Conservation (phyloP, 2,888 invertebrate species). For the Catotricha subobsoleta region DNA sequence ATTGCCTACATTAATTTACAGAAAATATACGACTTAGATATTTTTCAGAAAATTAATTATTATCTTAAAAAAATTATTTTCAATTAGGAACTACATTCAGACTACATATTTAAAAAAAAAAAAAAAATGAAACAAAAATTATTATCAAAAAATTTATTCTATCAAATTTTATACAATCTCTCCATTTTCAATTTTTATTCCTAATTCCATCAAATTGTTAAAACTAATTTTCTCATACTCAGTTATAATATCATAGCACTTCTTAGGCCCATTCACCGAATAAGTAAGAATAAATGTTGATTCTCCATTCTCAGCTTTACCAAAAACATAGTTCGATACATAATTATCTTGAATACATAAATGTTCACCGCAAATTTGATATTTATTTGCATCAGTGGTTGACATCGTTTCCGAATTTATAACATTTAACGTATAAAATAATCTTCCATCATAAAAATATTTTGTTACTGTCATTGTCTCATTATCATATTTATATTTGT, state of each 20-base stretch:
- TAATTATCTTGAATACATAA: constrained; percentile 2
- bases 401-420: too few relatives aligned
- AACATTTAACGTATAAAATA: constrained; percentile 1
- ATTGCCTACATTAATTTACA: too few relatives aligned
- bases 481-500: constrained; percentile 1
- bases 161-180: not conserved
- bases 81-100: too few relatives aligned
- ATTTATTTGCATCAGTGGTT: not conserved
- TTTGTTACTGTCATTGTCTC: not conserved
- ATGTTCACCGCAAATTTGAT: not conserved
- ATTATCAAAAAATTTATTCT: not conserved
- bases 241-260: not conserved
- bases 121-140: too few relatives aligned
- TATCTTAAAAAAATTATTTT: too few relatives aligned
- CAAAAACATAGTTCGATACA: not conserved
- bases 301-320: too few relatives aligned
- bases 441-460: constrained; percentile 1
- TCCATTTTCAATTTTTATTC: not conserved
- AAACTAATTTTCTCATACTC: not conserved
- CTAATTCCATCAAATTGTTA: not conserved
- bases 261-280: not conserved
- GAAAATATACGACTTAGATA: too few relatives aligned
- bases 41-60: too few relatives aligned
- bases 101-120: too few relatives aligned
- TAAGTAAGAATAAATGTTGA: not conserved